Conservation (phyloP, 2,888 invertebrate species). For the Fabriciana adippe region DNA sequence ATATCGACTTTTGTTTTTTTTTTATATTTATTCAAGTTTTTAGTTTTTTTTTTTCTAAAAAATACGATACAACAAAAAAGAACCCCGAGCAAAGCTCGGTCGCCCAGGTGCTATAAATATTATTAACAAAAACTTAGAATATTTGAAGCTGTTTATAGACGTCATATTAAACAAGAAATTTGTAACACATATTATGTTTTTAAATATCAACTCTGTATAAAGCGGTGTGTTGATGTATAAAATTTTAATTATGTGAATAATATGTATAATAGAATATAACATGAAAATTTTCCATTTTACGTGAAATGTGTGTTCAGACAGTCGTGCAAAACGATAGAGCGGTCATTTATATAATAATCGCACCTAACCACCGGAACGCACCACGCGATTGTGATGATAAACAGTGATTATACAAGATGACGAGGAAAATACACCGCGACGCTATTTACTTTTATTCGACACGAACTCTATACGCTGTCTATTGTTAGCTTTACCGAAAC, state of each 20-base stretch:
- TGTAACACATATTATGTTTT: no score
- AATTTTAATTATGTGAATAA: background rate
- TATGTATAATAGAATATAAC: background rate
- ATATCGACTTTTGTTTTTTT: no score
- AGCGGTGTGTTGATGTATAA: no score
- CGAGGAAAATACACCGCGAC: slow-evolving; percentile 28
- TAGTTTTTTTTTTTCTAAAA: no score
- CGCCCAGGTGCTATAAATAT: no score
- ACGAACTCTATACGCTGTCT: background rate
- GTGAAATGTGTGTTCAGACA: slow-evolving; percentile 29
- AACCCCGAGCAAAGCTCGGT: no score
- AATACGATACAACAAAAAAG: no score
- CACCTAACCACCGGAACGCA: slow-evolving; percentile 46
- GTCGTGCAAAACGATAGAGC: slow-evolving; percentile 19
- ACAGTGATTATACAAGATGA: slow-evolving; percentile 43
- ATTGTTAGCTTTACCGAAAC: background rate
- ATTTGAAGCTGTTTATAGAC: no score
- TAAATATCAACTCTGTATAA: no score
- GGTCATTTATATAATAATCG: slow-evolving; percentile 42
- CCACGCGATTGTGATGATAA: slow-evolving; percentile 38
- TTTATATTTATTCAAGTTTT: no score
- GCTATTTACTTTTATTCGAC: slow-evolving; percentile 33
- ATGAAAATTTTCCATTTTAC: slow-evolving; percentile 25
- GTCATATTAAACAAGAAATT: no score
- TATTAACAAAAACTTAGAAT: no score